These are phyloP conservation scores for Sarcophilus harrisii DNA, from an alignment of 2,797 vertebrate genomes.

Conservation along the genomic window DNA sequence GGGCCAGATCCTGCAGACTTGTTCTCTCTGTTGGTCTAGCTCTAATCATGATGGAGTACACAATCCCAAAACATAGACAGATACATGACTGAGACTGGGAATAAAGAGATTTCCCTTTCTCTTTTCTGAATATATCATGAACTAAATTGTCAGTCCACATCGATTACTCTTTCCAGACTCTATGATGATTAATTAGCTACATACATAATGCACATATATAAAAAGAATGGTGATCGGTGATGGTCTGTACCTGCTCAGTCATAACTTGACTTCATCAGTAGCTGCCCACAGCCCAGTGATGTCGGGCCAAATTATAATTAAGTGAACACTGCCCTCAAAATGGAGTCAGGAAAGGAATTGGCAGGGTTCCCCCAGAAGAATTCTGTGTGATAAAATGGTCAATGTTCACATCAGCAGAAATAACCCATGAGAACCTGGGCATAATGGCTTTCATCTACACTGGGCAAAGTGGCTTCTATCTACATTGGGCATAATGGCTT, in stretches of 20 bases:
- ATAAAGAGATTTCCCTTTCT: neutral
- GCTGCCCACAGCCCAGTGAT: neutral
- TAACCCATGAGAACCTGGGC: neutral
- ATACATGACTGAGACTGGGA: neutral
- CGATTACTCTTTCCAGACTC: neutral
- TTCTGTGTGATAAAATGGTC: neutral
- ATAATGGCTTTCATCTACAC: neutral
- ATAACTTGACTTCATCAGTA: neutral
- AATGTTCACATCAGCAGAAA: neutral
- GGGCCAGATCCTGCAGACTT: constrained; percentile 1
- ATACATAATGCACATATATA: neutral
- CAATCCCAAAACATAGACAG: neutral
- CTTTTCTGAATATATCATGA: neutral
- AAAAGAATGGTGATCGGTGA: neutral
- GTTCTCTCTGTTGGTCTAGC: neutral
- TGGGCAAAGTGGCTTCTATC: too few species aligned
- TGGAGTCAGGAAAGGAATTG: neutral
- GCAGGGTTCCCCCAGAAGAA: neutral
- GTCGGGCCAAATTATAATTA: neutral
- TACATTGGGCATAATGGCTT: too few species aligned
- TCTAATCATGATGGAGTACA: neutral
- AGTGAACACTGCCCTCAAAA: neutral
- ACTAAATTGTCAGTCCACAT: neutral
- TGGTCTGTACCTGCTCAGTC: neutral
- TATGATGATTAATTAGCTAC: neutral